Conservation (phyloP, 92 coral and sea anemone species). For the Epizoanthus ramosus region DNA sequence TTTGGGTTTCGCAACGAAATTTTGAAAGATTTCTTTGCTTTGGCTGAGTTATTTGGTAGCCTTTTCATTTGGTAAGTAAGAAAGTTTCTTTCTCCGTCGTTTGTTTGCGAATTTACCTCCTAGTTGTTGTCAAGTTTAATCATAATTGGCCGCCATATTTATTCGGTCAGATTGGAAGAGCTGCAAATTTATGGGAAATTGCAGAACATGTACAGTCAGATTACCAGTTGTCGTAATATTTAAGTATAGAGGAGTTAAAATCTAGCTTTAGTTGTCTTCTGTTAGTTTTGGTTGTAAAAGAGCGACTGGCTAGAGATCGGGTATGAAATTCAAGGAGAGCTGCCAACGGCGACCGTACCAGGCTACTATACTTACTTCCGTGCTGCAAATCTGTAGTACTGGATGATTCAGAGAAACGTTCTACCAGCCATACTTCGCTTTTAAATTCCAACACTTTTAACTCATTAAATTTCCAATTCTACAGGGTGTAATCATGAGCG, state of each 20-base stretch:
- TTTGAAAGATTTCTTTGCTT: slow-evolving; percentile 15
- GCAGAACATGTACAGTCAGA: neutral
- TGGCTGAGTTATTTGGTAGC: neutral
- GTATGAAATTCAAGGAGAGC: neutral
- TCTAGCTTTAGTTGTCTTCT: neutral
- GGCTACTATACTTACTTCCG: slow-evolving; percentile 28
- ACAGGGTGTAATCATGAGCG: slow-evolving; percentile 27
- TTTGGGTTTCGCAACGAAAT: slow-evolving; percentile 41
- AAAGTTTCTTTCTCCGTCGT: neutral
- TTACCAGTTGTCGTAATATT: neutral
- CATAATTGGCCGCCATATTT: slow-evolving; percentile 39
- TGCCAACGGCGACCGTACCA: neutral
- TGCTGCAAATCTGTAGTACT: neutral
- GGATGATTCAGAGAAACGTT: neutral
- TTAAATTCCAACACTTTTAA: neutral
- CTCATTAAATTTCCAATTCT: neutral
- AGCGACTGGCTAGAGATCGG: neutral
- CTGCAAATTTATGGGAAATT: neutral
- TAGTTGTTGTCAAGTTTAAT: slow-evolving; percentile 10
- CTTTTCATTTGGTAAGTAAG: slow-evolving; percentile 19
- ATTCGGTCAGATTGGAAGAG: slow-evolving; percentile 14
- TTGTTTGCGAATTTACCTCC: slow-evolving; percentile 4
- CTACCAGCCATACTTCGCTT: neutral
- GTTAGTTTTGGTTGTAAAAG: neutral
- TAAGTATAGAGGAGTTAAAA: neutral